Base-by-base conservation (phyloP, 2,888 invertebrate species). In the Apeira syringaria region DNA sequence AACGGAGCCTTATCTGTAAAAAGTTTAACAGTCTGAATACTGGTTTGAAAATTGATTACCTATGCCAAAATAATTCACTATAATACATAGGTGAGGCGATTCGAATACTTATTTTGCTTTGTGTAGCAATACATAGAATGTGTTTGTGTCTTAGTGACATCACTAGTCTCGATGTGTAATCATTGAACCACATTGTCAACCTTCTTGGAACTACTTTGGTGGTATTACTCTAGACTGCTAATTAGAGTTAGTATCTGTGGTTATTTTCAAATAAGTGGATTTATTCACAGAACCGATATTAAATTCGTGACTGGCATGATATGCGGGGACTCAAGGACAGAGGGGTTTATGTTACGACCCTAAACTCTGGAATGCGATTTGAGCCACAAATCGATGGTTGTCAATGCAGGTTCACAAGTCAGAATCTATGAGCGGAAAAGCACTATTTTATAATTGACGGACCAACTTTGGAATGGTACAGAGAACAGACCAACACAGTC, bases 321-420 rank as follows among this genome's bases (percentile, higher is more conserved):
- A n/a, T 37, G 27, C 17, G 48, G 44, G 49, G 52, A 45, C 30
- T 48, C 53, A 57, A 59, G 57, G 52, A 38, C 50, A 42, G 24
- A 53, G 57, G 54, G 53, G 49, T 47, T 55, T 56, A 39, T 49
- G 47, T 35, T 50, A 46, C 35, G 54, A 60, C 68, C 70, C 68
- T 68, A 65, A 68, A 69, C 49, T 61, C 53, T 47, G 63, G 61
- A 65, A 74, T 73, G 60, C 64, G 57, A 66, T 68, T 56, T 64
- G 63, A 72, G 71, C 67, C 53, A 61, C 61, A 56, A 67, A 54
- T 56, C 53, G 42, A 55, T 48, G 46, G 47, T 51, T 50, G 47
- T 13, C 8, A 22, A 25, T 9, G 5, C 37, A 48, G 46, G 15
- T 15, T n/a, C 34, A 6, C 45, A 66, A 68, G 58, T 45, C n/a